These are phyloP conservation scores for Phalanger gymnotis DNA, from an alignment of 2,797 vertebrate species.

Conservation along the genomic window DNA sequence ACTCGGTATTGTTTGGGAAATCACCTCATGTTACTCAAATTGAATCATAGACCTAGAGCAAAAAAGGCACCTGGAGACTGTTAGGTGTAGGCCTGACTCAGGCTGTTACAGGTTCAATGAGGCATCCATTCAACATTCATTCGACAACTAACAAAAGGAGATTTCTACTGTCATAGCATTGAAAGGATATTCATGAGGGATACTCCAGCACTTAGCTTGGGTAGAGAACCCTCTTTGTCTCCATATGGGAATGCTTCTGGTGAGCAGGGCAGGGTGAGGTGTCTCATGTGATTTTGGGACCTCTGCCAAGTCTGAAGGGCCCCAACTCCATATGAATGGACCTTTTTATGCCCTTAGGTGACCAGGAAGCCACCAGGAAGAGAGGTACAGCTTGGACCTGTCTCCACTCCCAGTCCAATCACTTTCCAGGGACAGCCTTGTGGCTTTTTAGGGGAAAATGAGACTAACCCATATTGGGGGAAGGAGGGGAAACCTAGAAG, in stretches of 20 bases:
- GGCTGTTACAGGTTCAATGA: background rate
- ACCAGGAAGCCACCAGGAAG: background rate
- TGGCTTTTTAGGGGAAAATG: background rate
- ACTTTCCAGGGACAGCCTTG: background rate
- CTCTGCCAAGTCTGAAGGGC: background rate
- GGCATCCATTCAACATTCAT: background rate
- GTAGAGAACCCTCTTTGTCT: background rate
- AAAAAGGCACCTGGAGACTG: background rate
- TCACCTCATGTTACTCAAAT: background rate
- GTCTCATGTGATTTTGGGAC: background rate
- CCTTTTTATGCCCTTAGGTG: background rate
- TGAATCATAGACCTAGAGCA: background rate
- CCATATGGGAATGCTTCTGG: background rate
- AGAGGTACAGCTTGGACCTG: background rate
- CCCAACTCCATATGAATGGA: background rate
- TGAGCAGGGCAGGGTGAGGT: background rate
- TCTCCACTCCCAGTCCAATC: background rate
- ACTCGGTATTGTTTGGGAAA: background rate
- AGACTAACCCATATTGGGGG: background rate
- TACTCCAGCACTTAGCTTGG: background rate
- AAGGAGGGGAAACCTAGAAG: background rate
- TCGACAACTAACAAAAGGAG: background rate
- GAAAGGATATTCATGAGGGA: background rate
- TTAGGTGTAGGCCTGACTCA: background rate
- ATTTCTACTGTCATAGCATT: background rate